Evolutionary conservation across 2,113 vertebrate species (phyloP).

Genomic region (Arothron firmamentum): DNA sequence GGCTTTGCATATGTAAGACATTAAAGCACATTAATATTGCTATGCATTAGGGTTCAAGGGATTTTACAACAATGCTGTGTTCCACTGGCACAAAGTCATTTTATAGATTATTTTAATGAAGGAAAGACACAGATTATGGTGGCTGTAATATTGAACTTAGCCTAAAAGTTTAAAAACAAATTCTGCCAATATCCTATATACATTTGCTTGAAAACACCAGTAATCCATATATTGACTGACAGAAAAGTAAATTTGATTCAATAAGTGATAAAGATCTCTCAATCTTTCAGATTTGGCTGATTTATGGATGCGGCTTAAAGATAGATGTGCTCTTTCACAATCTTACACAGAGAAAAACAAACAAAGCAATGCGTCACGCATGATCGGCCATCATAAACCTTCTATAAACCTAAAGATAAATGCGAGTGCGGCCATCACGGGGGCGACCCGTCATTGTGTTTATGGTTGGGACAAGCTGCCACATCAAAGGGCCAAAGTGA

Average conservation of each 20-base stretch:
- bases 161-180: neutral
- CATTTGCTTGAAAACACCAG: neutral
- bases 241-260: too few species aligned
- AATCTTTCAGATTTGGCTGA: too few species aligned
- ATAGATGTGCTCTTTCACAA: too few species aligned
- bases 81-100: constrained; percentile 17
- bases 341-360: too few species aligned
- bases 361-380: too few species aligned
- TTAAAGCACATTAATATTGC: constrained; percentile 76
- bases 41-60: constrained; percentile 29
- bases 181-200: neutral
- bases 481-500: constrained; percentile 74
- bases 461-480: constrained; percentile 72
- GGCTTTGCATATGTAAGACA: constrained; percentile 78
- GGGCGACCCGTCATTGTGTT: constrained; percentile 63
- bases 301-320: too few species aligned
- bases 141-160: too few species aligned
- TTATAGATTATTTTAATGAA: neutral
- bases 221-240: neutral
- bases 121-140: neutral
- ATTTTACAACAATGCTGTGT: constrained; percentile 15
- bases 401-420: constrained; percentile 41
- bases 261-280: too few species aligned
- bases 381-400: constrained; percentile 33
- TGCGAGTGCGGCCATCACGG: constrained; percentile 51